Evolutionary conservation across 2,888 invertebrate species (phyloP).

Genomic region (Halictus quadricinctus): DNA sequence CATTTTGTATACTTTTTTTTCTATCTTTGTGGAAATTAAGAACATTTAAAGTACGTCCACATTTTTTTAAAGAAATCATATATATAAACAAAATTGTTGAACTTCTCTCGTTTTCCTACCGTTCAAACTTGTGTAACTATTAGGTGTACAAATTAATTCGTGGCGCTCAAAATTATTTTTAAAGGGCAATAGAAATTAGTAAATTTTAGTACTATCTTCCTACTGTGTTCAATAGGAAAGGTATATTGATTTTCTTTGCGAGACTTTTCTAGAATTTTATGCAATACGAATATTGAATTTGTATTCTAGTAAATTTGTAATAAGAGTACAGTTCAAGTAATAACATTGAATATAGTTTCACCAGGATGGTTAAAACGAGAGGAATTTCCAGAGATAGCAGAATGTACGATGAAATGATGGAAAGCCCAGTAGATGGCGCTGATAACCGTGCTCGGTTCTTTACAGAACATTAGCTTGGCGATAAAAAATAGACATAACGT

Average conservation of each 20-base stretch:
- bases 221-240: too few species aligned
- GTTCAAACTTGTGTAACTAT: too few species aligned
- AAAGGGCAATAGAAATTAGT: too few species aligned
- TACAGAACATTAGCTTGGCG: not conserved
- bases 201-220: too few species aligned
- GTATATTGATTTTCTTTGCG: not conserved
- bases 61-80: too few species aligned
- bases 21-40: not conserved
- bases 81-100: too few species aligned
- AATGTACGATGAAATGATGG: not conserved
- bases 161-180: too few species aligned
- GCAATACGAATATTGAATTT: not conserved
- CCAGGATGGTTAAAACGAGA: too few species aligned
- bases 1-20: not conserved
- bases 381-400: not conserved
- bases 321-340: not conserved
- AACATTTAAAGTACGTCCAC: too few species aligned
- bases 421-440: constrained; percentile 1
- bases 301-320: not conserved
- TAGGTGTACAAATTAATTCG: not conserved
- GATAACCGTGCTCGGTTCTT: not conserved
- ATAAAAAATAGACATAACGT: not conserved
- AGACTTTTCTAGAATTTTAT: not conserved
- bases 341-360: not conserved
- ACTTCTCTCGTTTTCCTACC: too few species aligned